Conservation (phyloP, 2,888 invertebrate genomes). For the Luperina nickerlii region DNA sequence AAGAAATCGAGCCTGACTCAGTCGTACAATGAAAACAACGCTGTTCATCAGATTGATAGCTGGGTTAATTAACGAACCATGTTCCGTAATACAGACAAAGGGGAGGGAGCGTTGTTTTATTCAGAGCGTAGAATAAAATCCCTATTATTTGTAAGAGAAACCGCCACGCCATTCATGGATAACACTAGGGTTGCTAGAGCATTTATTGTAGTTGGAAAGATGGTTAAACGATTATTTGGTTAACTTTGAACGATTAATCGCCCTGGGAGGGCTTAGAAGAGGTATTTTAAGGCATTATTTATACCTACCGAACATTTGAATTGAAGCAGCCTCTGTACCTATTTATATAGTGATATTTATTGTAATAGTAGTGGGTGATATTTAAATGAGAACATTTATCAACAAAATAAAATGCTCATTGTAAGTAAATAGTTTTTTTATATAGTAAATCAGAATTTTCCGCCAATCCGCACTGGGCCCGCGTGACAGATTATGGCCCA, state of each 20-base stretch:
- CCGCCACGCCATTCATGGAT: conserved; percentile 27
- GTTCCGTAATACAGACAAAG: conserved; percentile 54
- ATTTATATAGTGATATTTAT: background rate
- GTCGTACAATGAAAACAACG: conserved; percentile 64
- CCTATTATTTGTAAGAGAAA: conserved; percentile 44
- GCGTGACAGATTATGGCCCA: background rate
- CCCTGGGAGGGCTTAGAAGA: background rate
- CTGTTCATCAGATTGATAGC: conserved; percentile 70
- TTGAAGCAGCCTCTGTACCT: background rate
- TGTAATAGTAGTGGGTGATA: background rate
- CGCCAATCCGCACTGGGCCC: background rate
- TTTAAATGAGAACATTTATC: background rate
- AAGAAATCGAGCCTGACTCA: conserved; percentile 60
- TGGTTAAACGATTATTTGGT: background rate
- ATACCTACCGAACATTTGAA: background rate
- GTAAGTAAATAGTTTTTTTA: background rate
- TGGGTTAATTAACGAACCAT: conserved; percentile 71
- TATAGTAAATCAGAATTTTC: background rate
- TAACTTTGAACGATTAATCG: background rate
- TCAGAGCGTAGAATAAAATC: conserved; percentile 48
- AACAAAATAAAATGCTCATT: background rate
- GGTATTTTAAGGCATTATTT: background rate
- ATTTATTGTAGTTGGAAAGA: background rate
- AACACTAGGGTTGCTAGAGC: conserved; percentile 31
- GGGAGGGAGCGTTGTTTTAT: conserved; percentile 35